Percentiles rank a stretch among this genome's conserved stretches.
Evolutionary conservation across 2,888 invertebrate genomes (phyloP).

Genomic region (Latrodectus hesperus): DNA sequence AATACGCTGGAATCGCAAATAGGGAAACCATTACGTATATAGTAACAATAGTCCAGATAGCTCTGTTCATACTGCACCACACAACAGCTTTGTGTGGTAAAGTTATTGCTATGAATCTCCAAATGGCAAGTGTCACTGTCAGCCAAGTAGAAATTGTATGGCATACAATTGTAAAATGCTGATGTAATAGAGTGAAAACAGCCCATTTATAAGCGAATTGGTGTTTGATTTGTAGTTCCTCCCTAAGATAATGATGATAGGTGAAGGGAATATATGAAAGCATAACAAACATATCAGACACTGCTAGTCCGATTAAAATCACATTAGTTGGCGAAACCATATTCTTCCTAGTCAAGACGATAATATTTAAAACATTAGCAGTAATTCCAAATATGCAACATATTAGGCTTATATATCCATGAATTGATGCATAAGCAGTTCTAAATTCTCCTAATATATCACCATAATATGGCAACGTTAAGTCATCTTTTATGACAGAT

Average conservation of each 20-base stretch:
- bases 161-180: constrained; percentile 88
- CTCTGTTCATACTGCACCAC: constrained; percentile 84
- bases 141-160: constrained; percentile 95
- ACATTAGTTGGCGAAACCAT: constrained; percentile 93
- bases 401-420: constrained; percentile 88
- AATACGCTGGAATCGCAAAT: constrained; percentile 88
- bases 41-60: constrained; percentile 84
- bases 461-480: constrained; percentile 64
- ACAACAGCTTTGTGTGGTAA: constrained; percentile 59
- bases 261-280: constrained; percentile 91
- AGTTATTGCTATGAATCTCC: constrained; percentile 87
- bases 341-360: constrained; percentile 90
- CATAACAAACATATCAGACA: constrained; percentile 94
- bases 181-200: constrained; percentile 89
- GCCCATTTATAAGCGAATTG: constrained; percentile 84
- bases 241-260: constrained; percentile 83
- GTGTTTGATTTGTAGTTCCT: constrained; percentile 37
- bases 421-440: constrained; percentile 82
- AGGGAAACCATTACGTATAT: constrained; percentile 89
- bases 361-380: constrained; percentile 92
- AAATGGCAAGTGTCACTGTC: constrained; percentile 92
- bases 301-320: constrained; percentile 88
- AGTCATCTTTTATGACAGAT: not conserved
- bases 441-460: constrained; percentile 77
- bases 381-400: constrained; percentile 93